phyloP scores from a whole-genome alignment of 2,888 invertebrate species.

The Drosophila falleni region DNA sequence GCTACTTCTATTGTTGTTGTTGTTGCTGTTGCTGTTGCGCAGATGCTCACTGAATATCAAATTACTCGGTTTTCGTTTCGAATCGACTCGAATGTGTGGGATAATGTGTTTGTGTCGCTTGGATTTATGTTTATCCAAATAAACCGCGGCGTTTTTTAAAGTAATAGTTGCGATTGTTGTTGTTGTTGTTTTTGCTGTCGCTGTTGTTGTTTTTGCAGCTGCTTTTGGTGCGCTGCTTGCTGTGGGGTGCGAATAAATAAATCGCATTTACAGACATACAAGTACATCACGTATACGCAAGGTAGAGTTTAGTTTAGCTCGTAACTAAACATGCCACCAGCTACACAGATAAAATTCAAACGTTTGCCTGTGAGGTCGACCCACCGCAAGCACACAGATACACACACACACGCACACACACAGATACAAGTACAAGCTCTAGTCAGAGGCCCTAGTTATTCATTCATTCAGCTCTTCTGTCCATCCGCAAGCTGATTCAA shows the following conservation, averaged over 20 bases:
- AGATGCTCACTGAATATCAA: slow-evolving; percentile 78
- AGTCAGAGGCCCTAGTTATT: slow-evolving; percentile 28
- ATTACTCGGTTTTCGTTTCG: slow-evolving; percentile 55
- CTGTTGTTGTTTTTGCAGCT: slow-evolving; percentile 40
- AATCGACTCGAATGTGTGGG: slow-evolving; percentile 46
- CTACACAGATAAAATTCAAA: background rate
- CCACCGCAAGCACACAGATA: slow-evolving; percentile 25
- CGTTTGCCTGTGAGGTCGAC: slow-evolving; percentile 39
- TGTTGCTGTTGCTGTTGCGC: slow-evolving; percentile 44
- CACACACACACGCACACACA: background rate
- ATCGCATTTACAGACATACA: slow-evolving; percentile 63
- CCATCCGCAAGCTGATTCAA: slow-evolving; percentile 41
- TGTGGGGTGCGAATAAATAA: slow-evolving; percentile 82
- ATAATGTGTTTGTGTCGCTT: slow-evolving; percentile 58
- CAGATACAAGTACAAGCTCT: slow-evolving; percentile 1
- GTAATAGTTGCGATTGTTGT: slow-evolving; percentile 53
- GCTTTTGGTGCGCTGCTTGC: slow-evolving; percentile 49
- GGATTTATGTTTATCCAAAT: slow-evolving; percentile 72
- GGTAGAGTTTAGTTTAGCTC: slow-evolving; percentile 35
- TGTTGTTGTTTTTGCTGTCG: slow-evolving; percentile 23
- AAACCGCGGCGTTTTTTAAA: slow-evolving; percentile 73
- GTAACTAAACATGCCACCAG: slow-evolving; percentile 3
- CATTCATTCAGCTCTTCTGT: slow-evolving; percentile 16
- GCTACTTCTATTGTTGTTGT: slow-evolving; percentile 6
- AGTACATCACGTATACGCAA: slow-evolving; percentile 28